Evolutionary conservation across 2,888 invertebrate species (phyloP).

Genomic region (Hirtodrosophila confusa): DNA sequence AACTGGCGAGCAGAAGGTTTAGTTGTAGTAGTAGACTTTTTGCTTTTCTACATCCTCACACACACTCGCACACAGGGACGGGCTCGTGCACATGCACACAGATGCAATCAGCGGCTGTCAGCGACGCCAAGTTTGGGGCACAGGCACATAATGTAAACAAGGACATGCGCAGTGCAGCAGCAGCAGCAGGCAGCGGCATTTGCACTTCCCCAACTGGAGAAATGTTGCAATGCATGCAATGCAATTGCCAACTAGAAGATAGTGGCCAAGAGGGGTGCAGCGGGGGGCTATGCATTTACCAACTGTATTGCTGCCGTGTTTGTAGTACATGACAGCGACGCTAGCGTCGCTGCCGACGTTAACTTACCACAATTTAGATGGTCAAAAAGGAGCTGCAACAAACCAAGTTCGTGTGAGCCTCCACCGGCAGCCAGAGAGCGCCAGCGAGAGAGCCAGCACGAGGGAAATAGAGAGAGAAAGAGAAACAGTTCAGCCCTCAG

Average conservation of each 20-base stretch:
- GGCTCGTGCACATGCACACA: conserved; percentile 35
- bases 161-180: conserved; percentile 70
- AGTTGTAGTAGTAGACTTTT: conserved; percentile 75
- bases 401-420: conserved; percentile 34
- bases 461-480: conserved; percentile 9
- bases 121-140: conserved; percentile 46
- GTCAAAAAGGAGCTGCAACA: conserved; percentile 62
- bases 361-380: conserved; percentile 78
- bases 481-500: conserved; percentile 16
- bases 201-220: conserved; percentile 74
- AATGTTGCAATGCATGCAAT: conserved; percentile 67
- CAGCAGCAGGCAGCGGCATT: conserved; percentile 21
- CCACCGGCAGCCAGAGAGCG: conserved; percentile 33
- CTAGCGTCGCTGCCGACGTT: conserved; percentile 53
- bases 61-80: conserved; percentile 30
- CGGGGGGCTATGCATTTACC: conserved; percentile 38
- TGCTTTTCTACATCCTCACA: conserved; percentile 72
- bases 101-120: conserved; percentile 29
- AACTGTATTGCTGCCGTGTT: conserved; percentile 21
- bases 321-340: conserved; percentile 43
- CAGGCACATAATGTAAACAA: conserved; percentile 75
- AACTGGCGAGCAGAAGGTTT: conserved; percentile 43
- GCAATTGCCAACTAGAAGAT: conserved; percentile 77
- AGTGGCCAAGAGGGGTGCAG: conserved; percentile 30
- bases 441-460: conserved; percentile 22